Percentiles rank a stretch among this genome's conserved stretches.
Evolutionary conservation across 1,140 invertebrate species (phyloP).

Genomic region (Pseudachorutes palmiensis): DNA sequence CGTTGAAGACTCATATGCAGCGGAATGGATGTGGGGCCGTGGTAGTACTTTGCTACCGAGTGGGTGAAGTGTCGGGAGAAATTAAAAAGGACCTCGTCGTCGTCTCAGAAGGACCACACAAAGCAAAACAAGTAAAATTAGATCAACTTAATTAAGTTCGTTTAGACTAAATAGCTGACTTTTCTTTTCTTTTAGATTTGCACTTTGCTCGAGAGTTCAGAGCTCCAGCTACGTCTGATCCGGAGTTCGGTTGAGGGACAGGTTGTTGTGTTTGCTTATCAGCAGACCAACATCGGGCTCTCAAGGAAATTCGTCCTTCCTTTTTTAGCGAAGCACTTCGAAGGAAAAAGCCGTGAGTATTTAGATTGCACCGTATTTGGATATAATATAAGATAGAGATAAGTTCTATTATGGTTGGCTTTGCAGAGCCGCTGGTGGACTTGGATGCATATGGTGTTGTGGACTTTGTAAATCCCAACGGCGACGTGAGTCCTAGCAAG

Average conservation of each 20-base stretch:
- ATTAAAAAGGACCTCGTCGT: conserved; percentile 33
- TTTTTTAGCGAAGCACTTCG: conserved; percentile 37
- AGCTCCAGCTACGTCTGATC: conserved; percentile 28
- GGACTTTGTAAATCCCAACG: conserved; percentile 33
- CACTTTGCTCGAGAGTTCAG: conserved; percentile 30
- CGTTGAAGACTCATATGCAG: conserved; percentile 25
- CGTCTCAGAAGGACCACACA: conserved; percentile 35
- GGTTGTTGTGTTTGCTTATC: conserved; percentile 25
- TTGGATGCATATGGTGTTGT: conserved; percentile 34
- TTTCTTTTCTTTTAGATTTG: conserved; percentile 25
- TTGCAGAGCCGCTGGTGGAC: conserved; percentile 13
- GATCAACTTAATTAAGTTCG: too few species aligned
- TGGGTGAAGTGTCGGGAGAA: conserved; percentile 16
- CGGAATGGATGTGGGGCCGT: conserved; percentile 29
- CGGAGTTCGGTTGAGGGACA: conserved; percentile 26
- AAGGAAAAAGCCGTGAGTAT: conserved; percentile 34
- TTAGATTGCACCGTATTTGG: conserved; percentile 1
- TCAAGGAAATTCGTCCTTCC: conserved; percentile 38
- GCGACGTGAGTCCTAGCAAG: conserved; percentile 37
- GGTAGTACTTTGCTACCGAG: conserved; percentile 34
- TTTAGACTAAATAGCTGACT: too few species aligned
- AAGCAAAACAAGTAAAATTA: conserved; percentile 38
- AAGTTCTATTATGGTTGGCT: background rate
- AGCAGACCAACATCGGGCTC: conserved; percentile 26
- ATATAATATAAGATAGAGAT: background rate